These are phyloP conservation scores for Homarus gammarus DNA, from an alignment of 2,888 invertebrate species.

Conservation along the genomic window DNA sequence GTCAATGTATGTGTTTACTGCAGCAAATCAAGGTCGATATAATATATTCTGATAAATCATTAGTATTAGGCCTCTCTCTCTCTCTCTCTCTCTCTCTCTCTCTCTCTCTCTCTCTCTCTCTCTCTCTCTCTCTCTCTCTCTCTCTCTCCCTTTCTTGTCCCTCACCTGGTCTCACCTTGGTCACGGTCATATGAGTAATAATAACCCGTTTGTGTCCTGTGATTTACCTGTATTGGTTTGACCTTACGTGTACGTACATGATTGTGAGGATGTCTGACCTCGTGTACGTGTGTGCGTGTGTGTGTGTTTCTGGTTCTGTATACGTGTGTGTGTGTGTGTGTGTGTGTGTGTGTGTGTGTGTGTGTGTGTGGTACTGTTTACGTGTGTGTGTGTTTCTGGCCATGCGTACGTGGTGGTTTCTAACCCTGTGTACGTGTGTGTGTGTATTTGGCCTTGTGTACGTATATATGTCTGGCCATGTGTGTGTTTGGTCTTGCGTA, in stretches of 20 bases:
- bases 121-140: not conserved
- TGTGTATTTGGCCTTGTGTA: not conserved
- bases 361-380: not conserved
- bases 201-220: no score
- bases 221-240: not conserved
- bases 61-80: no score
- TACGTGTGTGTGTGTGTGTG: constrained; percentile 30
- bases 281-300: constrained; percentile 10
- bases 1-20: no score
- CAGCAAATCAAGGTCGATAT: no score
- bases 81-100: no score
- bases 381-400: not conserved
- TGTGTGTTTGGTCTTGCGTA: no score
- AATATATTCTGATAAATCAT: no score
- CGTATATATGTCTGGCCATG: not conserved
- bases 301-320: constrained; percentile 19
- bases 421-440: not conserved
- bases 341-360: constrained; percentile 6
- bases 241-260: not conserved
- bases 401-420: not conserved
- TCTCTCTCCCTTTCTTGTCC: not conserved
- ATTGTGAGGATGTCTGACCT: not conserved
- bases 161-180: no score
- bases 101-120: no score
- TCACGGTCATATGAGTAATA: no score